Percentiles rank a stretch among this genome's conserved stretches.
Evolutionary conservation across 2,888 invertebrate genomes (phyloP).

Genomic region (Poecilus cupreus): DNA sequence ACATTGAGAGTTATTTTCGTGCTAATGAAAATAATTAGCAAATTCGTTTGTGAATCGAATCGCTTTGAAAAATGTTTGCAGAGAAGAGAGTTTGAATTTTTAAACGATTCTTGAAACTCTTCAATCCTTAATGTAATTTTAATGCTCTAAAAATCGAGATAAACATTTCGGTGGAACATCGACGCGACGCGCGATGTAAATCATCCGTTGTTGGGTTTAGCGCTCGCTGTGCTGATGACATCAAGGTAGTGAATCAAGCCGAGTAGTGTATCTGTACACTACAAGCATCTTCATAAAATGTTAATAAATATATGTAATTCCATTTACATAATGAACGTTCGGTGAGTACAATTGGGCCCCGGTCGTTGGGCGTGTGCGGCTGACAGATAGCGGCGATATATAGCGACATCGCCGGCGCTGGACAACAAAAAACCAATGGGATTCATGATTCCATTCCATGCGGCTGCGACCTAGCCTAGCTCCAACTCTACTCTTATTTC

Average conservation of each 20-base stretch:
- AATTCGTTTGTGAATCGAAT: too few species aligned
- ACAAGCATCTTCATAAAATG: conserved; percentile 33
- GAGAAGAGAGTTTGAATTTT: too few species aligned
- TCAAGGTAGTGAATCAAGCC: not conserved
- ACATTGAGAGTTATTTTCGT: too few species aligned
- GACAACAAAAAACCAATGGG: conserved; percentile 45
- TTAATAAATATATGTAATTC: conserved; percentile 49
- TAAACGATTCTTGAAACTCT: too few species aligned
- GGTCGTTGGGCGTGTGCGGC: conserved; percentile 49
- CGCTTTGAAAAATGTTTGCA: too few species aligned
- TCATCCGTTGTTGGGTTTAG: too few species aligned
- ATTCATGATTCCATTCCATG: conserved; percentile 39
- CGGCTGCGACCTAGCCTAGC: not conserved
- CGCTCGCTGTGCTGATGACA: too few species aligned
- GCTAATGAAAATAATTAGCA: too few species aligned
- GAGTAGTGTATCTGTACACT: not conserved
- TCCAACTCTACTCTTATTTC: not conserved
- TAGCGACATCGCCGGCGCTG: not conserved
- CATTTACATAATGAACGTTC: conserved; percentile 51
- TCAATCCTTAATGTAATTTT: too few species aligned
- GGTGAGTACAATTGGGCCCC: conserved; percentile 9
- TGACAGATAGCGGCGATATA: conserved; percentile 52
- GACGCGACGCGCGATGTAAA: too few species aligned
- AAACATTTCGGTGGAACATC: too few species aligned
- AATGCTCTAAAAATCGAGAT: too few species aligned